These are phyloP conservation scores for Molossus molossus DNA, from an alignment of 2,797 vertebrate species.

Conservation along the genomic window DNA sequence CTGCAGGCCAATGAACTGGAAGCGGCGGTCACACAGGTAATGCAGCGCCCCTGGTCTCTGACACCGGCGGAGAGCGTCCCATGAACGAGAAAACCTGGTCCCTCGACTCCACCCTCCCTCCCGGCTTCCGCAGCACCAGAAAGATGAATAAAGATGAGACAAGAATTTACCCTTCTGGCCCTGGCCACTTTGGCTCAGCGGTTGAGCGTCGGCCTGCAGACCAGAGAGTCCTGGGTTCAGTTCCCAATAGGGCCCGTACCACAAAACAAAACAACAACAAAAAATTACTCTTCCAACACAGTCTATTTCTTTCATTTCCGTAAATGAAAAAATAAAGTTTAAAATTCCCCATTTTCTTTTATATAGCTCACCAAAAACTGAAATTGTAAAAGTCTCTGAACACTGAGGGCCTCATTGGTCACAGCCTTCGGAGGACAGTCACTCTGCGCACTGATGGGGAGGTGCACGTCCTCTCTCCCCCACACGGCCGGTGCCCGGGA, in stretches of 20 bases:
- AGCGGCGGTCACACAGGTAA: no score
- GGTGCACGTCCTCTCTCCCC: not conserved
- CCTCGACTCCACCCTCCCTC: not conserved
- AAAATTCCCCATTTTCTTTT: not conserved
- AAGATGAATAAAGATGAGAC: not conserved
- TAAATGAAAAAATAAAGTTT: no score
- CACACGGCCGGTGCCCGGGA: not conserved
- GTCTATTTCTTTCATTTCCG: not conserved
- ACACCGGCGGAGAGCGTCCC: no score
- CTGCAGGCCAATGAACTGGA: no score
- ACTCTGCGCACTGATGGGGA: not conserved
- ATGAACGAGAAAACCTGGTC: no score
- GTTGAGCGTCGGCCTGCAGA: no score
- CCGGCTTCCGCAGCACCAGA: not conserved
- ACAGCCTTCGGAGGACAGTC: not conserved
- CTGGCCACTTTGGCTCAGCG: no score
- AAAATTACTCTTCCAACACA: not conserved
- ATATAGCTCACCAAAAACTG: not conserved
- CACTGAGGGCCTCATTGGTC: no score
- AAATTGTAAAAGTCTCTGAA: not conserved
- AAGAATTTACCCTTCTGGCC: not conserved
- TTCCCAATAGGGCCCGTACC: no score
- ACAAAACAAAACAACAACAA: no score
- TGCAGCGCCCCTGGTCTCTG: no score
- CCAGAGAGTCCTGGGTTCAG: no score